These are phyloP conservation scores for Scyliorhinus canicula DNA, from an alignment of 2,797 vertebrate genomes.

Conservation along the genomic window DNA sequence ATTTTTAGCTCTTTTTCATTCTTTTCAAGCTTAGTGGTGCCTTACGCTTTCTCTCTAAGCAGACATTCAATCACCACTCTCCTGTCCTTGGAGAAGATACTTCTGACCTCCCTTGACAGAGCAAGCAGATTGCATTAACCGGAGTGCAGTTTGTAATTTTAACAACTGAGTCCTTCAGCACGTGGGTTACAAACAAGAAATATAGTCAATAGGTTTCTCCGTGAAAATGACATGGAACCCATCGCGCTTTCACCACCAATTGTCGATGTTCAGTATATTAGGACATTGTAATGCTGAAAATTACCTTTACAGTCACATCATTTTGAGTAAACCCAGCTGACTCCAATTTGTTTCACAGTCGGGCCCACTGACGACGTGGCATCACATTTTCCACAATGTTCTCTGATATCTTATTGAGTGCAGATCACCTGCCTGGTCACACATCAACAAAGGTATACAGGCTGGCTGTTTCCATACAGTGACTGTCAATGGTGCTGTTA, in stretches of 20 bases:
- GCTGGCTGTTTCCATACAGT: background rate
- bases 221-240: background rate
- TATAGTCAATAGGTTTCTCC: background rate
- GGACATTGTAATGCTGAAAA: background rate
- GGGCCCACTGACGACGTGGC: background rate
- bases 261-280: background rate
- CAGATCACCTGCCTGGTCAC: background rate
- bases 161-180: background rate
- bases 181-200: background rate
- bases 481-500: background rate
- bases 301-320: background rate
- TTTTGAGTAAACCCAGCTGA: background rate
- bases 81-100: background rate
- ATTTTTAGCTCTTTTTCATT: background rate
- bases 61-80: background rate
- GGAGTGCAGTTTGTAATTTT: background rate
- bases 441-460: background rate
- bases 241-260: background rate
- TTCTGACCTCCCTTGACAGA: constrained; percentile 26
- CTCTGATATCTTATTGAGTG: background rate
- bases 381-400: background rate
- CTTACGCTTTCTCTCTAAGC: background rate
- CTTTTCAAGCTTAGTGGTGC: background rate
- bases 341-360: background rate
- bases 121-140: constrained; percentile 7